Evolutionary conservation across 2,888 invertebrate species (phyloP), one percentile per base, ranked within the genome.

Genomic region (Epsilonema sp.): DNA sequence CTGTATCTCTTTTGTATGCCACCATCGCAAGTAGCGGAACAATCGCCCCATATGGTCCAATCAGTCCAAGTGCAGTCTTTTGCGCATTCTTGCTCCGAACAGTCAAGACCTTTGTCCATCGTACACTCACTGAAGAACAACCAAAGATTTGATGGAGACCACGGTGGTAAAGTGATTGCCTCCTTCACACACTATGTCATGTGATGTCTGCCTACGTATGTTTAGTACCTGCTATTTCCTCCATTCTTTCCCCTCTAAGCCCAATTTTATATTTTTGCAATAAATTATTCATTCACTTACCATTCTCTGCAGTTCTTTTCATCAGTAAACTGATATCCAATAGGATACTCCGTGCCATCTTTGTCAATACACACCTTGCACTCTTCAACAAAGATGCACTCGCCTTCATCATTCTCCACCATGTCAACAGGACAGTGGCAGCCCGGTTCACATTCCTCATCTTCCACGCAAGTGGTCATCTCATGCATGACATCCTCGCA

Each of bases 11-110:
- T 21, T 20, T 46, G 46, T 16, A 19, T 22, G 2, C 46, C 46
- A 22, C 46, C 46, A 13, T 22, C 46, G 26, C 46, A 46, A 3
- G 20, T 23, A 3, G 21, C 42, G 19, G 46, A 36, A 42, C 46
- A 46, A 13, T 5, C 4, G 5, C 46, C 46, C 46, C 46, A 46
- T 11, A 37, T 19, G 22, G 46, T 23, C 46, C 46, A 46, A 11
- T 46, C 42, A 16, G 46, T 42, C 42, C 26, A 42, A 24, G 16
- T 11, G 26, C 46, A 46, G 31, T 46, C 46, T 16, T 5, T 25
- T 3, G n/a, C 23, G 40, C 45, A 45, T 4, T 37, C 39, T n/a
- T 20, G 5, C 19, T 20, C 22, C 5, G 40, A 23, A 22, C 38
- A 22, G 5, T 19, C 16, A 4, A 45, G n/a, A 21, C 45, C 45